A percentile compares a stretch with the other conserved stretches of the same genome.
Conservation (phyloP, 2,797 vertebrate species). For the Clamator glandarius region DNA sequence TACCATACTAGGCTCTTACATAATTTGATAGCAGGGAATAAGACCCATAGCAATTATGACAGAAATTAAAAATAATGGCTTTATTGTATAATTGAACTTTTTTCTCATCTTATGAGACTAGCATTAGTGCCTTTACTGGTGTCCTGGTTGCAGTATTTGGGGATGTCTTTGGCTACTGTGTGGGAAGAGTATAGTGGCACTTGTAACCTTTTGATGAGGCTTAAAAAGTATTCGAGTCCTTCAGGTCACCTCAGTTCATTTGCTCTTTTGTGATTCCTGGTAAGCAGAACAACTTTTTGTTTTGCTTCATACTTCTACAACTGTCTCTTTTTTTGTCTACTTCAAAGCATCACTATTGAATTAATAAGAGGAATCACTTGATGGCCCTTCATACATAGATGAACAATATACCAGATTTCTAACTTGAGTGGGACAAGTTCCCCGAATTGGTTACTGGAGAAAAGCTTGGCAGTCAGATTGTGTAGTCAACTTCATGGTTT, state of each 20-base stretch:
- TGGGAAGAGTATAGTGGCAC: background rate
- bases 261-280: background rate
- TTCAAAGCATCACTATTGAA: background rate
- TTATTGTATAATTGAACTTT: background rate
- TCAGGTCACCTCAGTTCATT: background rate
- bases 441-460: background rate
- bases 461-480: background rate
- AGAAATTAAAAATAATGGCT: background rate
- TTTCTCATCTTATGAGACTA: background rate
- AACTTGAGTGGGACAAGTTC: rapidly evolving
- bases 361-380: background rate
- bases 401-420: background rate
- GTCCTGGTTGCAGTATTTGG: background rate
- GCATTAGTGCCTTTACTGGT: background rate
- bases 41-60: background rate
- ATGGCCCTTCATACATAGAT: background rate
- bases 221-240: background rate
- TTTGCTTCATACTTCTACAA: background rate
- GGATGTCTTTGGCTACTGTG: background rate
- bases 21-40: background rate
- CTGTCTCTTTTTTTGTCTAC: background rate
- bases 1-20: background rate
- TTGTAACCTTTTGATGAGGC: background rate
- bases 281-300: background rate
- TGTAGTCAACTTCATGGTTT: background rate